Percentiles rank a stretch among this genome's conserved stretches.
Evolutionary conservation across 2,888 invertebrate species (phyloP).

Genomic region (Schizotus pectinicornis): DNA sequence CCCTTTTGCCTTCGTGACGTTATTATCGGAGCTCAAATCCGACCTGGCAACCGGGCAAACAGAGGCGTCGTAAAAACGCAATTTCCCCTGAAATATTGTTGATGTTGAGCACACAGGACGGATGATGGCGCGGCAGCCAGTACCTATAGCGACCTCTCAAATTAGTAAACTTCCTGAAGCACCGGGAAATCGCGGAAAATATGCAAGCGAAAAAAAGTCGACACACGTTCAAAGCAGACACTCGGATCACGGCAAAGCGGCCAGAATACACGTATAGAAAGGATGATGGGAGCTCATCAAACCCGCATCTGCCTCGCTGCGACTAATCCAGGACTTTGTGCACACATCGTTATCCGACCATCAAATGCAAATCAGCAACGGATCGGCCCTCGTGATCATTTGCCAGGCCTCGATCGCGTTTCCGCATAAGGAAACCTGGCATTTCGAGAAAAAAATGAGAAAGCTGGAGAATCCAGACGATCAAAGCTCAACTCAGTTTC

Average conservation of each 20-base stretch:
- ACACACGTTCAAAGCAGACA: constrained; percentile 15
- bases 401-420: constrained; percentile 5
- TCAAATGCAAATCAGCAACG: constrained; percentile 25
- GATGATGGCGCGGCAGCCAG: no score
- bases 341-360: constrained; percentile 28
- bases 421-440: no score
- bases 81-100: neutral
- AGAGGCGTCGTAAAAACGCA: constrained; percentile 6
- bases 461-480: no score
- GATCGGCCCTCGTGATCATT: constrained; percentile 15
- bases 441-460: no score
- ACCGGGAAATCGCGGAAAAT: no score
- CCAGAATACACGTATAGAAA: no score
- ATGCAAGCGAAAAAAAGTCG: neutral
- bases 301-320: constrained; percentile 17
- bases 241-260: no score
- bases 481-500: no score
- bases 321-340: constrained; percentile 2
- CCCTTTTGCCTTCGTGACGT: neutral
- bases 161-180: constrained; percentile 11
- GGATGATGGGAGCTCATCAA: constrained; percentile 10
- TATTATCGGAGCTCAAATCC: constrained; percentile 3
- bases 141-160: neutral
- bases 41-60: neutral
- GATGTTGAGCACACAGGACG: no score